Evolutionary conservation across 1,140 invertebrate species (phyloP).

Genomic region (Drosophila sechellia): DNA sequence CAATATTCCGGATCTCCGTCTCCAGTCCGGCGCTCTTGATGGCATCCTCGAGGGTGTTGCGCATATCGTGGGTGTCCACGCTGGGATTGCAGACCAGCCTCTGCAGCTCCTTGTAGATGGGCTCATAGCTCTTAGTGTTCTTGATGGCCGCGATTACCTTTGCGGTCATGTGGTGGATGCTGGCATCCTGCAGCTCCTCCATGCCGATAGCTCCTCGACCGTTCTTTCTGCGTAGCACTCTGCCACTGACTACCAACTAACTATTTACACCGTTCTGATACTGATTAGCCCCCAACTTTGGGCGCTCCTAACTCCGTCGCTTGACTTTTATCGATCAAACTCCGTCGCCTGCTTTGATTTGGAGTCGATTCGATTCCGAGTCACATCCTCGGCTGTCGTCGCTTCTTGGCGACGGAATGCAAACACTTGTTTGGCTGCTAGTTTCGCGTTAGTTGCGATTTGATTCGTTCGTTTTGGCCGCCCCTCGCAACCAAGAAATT

Average conservation of each 20-base stretch:
- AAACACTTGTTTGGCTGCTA: slow-evolving; percentile 65
- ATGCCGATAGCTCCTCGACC: slow-evolving; percentile 58
- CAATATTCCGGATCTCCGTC: slow-evolving; percentile 91
- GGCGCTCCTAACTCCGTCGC: slow-evolving; percentile 13
- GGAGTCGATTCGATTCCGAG: slow-evolving; percentile 10
- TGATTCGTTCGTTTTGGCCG: background rate
- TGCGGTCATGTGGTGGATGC: slow-evolving; percentile 87
- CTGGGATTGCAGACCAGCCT: slow-evolving; percentile 88
- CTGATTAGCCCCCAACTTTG: slow-evolving; percentile 32
- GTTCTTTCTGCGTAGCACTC: background rate
- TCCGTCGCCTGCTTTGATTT: slow-evolving; percentile 57
- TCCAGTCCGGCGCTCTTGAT: slow-evolving; percentile 91
- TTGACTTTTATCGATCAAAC: slow-evolving; percentile 64
- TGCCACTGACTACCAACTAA: slow-evolving; percentile 22
- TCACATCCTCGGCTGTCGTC: slow-evolving; percentile 26
- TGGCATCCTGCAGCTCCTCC: slow-evolving; percentile 86
- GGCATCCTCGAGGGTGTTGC: slow-evolving; percentile 89
- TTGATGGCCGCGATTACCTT: slow-evolving; percentile 88
- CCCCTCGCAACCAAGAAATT: slow-evolving; percentile 51
- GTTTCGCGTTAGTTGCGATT: slow-evolving; percentile 12
- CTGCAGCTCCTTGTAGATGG: slow-evolving; percentile 87
- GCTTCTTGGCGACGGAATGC: slow-evolving; percentile 80
- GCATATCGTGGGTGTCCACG: slow-evolving; percentile 91
- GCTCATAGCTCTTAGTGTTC: slow-evolving; percentile 87
- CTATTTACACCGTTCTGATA: slow-evolving; percentile 16